Evolutionary conservation across 2,113 vertebrate genomes (phyloP).

Genomic region (Diadophis punctatus): DNA sequence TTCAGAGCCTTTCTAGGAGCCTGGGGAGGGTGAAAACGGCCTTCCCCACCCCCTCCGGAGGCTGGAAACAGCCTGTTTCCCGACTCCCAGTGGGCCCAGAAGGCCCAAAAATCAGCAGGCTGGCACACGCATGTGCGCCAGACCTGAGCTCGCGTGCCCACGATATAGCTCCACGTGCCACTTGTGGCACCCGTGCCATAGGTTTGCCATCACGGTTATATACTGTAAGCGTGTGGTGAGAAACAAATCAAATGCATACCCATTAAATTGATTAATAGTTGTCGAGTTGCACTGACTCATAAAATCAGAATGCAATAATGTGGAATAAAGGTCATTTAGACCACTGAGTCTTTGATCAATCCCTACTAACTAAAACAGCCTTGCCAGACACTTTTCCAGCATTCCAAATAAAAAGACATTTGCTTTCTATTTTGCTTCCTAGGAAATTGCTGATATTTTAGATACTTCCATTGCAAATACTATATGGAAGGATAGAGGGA

Average conservation of each 20-base stretch:
- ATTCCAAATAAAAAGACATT: neutral
- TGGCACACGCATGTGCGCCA: no score
- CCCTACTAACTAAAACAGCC: neutral
- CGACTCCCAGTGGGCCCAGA: no score
- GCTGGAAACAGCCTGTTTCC: no score
- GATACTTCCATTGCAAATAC: neutral
- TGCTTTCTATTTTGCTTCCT: neutral
- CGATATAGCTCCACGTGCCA: no score
- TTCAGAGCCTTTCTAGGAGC: no score
- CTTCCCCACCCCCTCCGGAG: no score
- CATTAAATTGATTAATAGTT: neutral
- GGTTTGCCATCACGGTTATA: no score
- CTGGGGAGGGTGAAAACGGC: no score
- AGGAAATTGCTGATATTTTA: neutral
- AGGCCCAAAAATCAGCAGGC: no score
- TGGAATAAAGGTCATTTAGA: neutral
- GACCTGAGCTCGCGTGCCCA: no score
- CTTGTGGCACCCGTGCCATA: no score
- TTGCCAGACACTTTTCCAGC: neutral
- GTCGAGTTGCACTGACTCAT: neutral
- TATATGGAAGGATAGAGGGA: neutral
- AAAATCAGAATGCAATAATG: neutral
- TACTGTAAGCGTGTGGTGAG: neutral
- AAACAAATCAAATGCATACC: neutral
- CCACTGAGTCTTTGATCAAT: neutral